These are phyloP conservation scores for Parauchenoglanis ngamensis DNA, from an alignment of 2,797 vertebrate genomes.

Conservation along the genomic window DNA sequence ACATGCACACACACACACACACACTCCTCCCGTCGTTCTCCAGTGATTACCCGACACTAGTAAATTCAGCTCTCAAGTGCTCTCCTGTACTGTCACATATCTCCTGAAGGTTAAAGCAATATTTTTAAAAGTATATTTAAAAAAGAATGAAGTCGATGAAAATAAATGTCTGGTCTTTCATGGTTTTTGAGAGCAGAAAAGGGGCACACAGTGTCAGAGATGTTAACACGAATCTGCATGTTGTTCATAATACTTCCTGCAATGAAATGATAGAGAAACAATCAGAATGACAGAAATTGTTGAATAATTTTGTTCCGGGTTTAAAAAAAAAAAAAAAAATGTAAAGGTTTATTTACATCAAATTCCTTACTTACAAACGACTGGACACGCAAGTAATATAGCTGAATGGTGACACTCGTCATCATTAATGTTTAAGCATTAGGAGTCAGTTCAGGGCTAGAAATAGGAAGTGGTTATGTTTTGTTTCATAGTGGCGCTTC, in stretches of 20 bases:
- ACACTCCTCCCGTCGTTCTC: background rate
- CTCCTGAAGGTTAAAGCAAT: conserved; percentile 25
- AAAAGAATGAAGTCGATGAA: background rate
- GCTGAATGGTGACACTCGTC: background rate
- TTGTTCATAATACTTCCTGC: background rate
- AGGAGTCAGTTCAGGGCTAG: background rate
- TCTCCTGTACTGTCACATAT: conserved; percentile 25
- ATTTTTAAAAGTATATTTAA: conserved; percentile 17
- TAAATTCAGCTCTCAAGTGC: conserved; percentile 43
- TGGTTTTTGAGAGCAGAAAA: background rate
- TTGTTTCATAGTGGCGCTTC: background rate
- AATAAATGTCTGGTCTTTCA: background rate
- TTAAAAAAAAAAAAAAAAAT: background rate
- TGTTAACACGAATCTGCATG: background rate
- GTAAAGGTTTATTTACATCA: background rate
- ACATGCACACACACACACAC: conserved; percentile 36
- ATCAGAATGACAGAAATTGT: background rate
- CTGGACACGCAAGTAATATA: background rate
- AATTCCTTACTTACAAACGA: background rate
- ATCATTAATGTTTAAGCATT: background rate
- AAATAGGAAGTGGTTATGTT: background rate
- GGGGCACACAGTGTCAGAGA: background rate
- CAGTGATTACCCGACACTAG: conserved; percentile 48
- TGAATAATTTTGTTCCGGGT: background rate
- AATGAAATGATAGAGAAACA: background rate